Conservation (phyloP, 2,797 vertebrate species). For the Sebastes wilsoni region DNA sequence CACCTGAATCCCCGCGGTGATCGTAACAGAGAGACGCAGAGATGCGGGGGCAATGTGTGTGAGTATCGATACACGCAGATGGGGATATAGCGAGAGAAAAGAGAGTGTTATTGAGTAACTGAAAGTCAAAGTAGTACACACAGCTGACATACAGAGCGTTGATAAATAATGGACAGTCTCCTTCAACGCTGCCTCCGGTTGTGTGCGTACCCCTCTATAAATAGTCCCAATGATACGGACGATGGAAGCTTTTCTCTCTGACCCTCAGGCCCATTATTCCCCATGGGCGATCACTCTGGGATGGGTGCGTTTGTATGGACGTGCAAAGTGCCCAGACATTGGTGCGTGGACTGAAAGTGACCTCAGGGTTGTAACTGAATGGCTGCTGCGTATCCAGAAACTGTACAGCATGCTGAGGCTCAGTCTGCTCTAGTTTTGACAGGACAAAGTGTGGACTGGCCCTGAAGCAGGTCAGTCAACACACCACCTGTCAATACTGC, state of each 20-base stretch:
- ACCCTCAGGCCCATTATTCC: conserved; percentile 32
- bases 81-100: not conserved
- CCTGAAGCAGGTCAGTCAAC: not conserved
- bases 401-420: not conserved
- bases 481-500: not conserved
- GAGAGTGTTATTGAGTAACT: conserved; percentile 33
- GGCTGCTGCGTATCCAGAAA: not conserved
- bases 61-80: conserved; percentile 10
- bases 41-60: not conserved
- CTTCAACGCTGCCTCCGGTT: conserved; percentile 37
- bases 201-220: conserved; percentile 56
- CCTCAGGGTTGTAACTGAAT: conserved; percentile 7
- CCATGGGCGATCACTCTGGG: conserved; percentile 1
- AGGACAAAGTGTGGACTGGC: not conserved
- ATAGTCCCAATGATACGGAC: conserved; percentile 56
- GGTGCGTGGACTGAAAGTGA: conserved; percentile 16
- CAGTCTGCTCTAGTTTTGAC: conserved; percentile 6
- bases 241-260: conserved; percentile 41
- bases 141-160: conserved; percentile 43
- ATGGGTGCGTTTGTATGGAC: conserved; percentile 18
- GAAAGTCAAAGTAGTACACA: conserved; percentile 40
- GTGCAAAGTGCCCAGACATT: conserved; percentile 16
- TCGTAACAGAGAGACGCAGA: not conserved
- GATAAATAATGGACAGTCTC: conserved; percentile 72
- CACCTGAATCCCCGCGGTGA: conserved; percentile 16